phyloP scores from a whole-genome alignment of 2,113 vertebrate species.

The Microtus pennsylvanicus region DNA sequence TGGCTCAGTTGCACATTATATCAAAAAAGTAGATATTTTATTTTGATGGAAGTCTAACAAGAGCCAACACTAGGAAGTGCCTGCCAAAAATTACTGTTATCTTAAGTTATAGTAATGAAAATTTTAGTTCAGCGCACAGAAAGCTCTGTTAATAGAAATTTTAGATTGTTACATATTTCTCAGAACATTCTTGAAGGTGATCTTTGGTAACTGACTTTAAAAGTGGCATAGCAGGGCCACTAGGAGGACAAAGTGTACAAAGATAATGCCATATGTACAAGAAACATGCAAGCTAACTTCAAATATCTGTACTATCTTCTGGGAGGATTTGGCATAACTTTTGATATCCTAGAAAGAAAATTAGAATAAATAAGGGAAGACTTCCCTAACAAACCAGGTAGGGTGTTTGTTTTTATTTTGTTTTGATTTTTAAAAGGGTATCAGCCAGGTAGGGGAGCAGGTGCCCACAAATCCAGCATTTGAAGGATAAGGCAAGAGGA shows the following conservation, averaged over 20 bases:
- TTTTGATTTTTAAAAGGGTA: not conserved
- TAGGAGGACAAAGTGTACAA: not conserved
- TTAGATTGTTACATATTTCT: not conserved
- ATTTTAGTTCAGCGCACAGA: slow-evolving; percentile 20
- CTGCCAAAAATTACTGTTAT: slow-evolving; percentile 61
- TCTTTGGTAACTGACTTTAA: not conserved
- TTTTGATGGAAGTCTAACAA: slow-evolving; percentile 46
- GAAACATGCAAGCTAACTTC: not conserved
- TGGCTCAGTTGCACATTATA: slow-evolving; percentile 42
- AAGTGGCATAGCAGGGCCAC: not conserved
- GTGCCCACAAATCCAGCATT: not conserved
- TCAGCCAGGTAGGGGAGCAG: no score
- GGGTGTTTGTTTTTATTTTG: not conserved
- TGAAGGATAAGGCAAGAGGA: not conserved
- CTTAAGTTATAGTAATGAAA: slow-evolving; percentile 43
- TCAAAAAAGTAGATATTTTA: slow-evolving; percentile 60
- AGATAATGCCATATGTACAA: not conserved
- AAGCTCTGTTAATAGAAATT: not conserved
- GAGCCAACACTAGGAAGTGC: slow-evolving; percentile 39
- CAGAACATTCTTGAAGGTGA: not conserved
- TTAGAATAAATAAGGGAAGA: slow-evolving; percentile 13
- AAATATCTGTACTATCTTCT: not conserved
- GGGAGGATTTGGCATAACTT: not conserved
- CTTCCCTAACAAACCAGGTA: slow-evolving; percentile 25
- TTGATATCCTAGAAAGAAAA: slow-evolving; percentile 52